Percentiles rank a stretch among this genome's conserved stretches.
phyloP scores from a whole-genome alignment of 2,888 invertebrate species.

The Microchrysa polita region DNA sequence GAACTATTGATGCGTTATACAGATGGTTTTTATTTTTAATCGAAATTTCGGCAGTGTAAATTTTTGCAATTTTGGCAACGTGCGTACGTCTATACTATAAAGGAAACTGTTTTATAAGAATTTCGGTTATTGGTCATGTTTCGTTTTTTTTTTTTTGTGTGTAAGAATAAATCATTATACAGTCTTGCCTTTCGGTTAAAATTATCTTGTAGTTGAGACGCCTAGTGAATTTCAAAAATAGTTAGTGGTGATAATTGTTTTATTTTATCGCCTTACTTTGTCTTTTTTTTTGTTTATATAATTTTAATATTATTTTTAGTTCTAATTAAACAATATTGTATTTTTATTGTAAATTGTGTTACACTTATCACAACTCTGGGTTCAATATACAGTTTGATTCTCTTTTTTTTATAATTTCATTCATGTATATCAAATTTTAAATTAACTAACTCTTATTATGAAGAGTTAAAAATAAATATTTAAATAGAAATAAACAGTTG shows the following conservation, averaged over 20 bases:
- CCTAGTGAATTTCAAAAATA: slow-evolving; percentile 17
- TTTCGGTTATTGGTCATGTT: slow-evolving; percentile 1
- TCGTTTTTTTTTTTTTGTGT: background rate
- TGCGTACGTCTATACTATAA: background rate
- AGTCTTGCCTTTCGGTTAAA: slow-evolving; percentile 30
- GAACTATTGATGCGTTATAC: background rate
- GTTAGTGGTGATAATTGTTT: background rate
- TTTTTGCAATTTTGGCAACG: background rate
- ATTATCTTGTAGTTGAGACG: slow-evolving; percentile 10
- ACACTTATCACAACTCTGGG: slow-evolving; percentile 49
- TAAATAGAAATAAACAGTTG: background rate
- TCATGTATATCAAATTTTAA: too few species aligned
- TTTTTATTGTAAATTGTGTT: slow-evolving; percentile 43
- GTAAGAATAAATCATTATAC: slow-evolving; percentile 4
- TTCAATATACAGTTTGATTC: slow-evolving; percentile 46
- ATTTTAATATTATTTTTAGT: slow-evolving; percentile 8
- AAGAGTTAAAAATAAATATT: background rate
- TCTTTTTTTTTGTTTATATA: slow-evolving; percentile 3
- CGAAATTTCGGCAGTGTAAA: background rate
- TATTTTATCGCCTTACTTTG: background rate
- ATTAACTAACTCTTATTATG: too few species aligned
- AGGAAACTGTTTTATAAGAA: too few species aligned
- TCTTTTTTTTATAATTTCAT: slow-evolving; percentile 27
- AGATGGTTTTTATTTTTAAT: background rate
- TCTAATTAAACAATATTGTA: slow-evolving; percentile 31